Conservation (phyloP, 2,113 vertebrate species). For the Tachysurus fulvidraco region DNA sequence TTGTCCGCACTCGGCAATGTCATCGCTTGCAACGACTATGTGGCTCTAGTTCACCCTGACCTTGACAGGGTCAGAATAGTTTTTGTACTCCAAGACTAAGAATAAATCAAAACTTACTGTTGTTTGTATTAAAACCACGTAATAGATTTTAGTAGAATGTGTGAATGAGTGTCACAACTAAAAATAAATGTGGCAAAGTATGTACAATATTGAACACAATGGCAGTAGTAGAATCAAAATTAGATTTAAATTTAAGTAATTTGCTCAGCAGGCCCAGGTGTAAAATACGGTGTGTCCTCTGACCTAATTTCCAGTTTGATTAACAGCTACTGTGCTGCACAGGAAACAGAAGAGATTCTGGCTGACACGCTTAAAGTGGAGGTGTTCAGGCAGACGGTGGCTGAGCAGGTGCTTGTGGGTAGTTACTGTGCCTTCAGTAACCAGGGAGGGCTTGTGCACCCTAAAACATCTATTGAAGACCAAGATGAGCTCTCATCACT, state of each 20-base stretch:
- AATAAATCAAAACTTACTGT: neutral
- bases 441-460: slow-evolving; percentile 94
- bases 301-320: neutral
- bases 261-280: neutral
- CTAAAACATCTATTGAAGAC: slow-evolving; percentile 92
- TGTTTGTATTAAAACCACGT: neutral
- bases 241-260: neutral
- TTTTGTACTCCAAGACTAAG: neutral
- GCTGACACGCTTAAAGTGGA: slow-evolving; percentile 95
- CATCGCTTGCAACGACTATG: slow-evolving; percentile 93
- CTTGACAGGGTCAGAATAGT: slow-evolving; percentile 83
- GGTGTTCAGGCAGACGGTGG: slow-evolving; percentile 96
- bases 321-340: neutral
- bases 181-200: neutral
- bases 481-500: slow-evolving; percentile 96
- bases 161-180: neutral
- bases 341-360: slow-evolving; percentile 98
- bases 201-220: neutral
- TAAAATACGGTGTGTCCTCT: neutral
- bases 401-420: slow-evolving; percentile 93
- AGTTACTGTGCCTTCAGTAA: slow-evolving; percentile 96
- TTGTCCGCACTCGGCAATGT: slow-evolving; percentile 95
- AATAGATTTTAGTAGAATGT: neutral
- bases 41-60: slow-evolving; percentile 93
- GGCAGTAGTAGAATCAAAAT: neutral